Percentiles rank a stretch among this genome's conserved stretches.
Evolutionary conservation across 2,888 invertebrate genomes (phyloP).

Genomic region (Theretra japonica): DNA sequence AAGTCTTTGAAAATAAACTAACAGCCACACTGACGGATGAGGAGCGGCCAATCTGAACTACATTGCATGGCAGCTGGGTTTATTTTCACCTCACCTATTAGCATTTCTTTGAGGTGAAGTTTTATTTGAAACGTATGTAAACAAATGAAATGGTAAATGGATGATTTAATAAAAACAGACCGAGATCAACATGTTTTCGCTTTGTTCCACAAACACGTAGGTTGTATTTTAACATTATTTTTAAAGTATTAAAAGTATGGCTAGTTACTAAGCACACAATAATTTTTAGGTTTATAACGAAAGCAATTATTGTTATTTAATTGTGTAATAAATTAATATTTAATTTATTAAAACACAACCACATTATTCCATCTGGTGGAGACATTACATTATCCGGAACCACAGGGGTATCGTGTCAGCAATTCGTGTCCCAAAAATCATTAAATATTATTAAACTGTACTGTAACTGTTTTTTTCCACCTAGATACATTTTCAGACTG

Average conservation of each 20-base stretch:
- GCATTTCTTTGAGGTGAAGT: conserved; percentile 19
- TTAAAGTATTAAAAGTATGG: not conserved
- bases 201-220: not conserved
- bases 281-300: not conserved
- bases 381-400: no score
- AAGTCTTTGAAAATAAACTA: conserved; percentile 21
- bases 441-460: no score
- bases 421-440: no score
- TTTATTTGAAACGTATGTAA: conserved; percentile 16
- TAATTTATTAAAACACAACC: no score
- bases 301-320: no score
- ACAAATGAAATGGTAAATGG: not conserved
- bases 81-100: conserved; percentile 20
- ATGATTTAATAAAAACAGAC: conserved; percentile 11
- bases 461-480: no score
- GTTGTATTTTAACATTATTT: not conserved
- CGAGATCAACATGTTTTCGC: not conserved
- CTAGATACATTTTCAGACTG: no score
- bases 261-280: not conserved
- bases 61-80: conserved; percentile 22
- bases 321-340: no score
- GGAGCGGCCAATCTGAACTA: conserved; percentile 6
- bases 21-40: conserved; percentile 29
- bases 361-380: no score
- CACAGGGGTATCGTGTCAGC: no score